Evolutionary conservation across 2,888 invertebrate genomes (phyloP).

Genomic region (Pristionchus mayeri): DNA sequence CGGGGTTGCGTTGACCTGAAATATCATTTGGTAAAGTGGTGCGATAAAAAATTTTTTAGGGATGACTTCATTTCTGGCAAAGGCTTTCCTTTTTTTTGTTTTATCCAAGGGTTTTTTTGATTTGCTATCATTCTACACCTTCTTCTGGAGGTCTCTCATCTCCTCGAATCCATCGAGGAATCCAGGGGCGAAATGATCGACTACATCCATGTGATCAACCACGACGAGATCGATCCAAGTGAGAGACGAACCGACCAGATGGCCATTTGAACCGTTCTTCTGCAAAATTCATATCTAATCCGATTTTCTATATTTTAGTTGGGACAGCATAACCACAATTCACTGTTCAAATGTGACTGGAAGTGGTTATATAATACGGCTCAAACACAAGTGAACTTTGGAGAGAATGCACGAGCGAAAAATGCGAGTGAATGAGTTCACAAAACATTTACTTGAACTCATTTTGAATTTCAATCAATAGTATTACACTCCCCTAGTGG

Average conservation of each 20-base stretch:
- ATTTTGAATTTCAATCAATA: not conserved
- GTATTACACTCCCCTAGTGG: too few species aligned
- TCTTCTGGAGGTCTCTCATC: not conserved
- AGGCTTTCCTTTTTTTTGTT: too few species aligned
- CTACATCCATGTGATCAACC: constrained; percentile 24
- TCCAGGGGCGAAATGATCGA: constrained; percentile 21
- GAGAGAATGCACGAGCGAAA: too few species aligned
- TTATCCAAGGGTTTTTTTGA: too few species aligned
- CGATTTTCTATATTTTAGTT: too few species aligned
- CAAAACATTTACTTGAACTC: not conserved
- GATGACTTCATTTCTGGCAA: too few species aligned
- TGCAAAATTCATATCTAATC: not conserved
- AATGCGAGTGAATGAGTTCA: not conserved
- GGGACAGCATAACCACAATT: too few species aligned
- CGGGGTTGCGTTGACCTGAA: not conserved
- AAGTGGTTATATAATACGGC: too few species aligned
- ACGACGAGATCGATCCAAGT: constrained; percentile 43
- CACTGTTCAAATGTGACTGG: not conserved
- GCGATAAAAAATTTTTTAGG: too few species aligned
- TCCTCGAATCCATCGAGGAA: not conserved
- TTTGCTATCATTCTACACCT: not conserved
- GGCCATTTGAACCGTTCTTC: not conserved
- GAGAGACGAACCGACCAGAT: constrained; percentile 12
- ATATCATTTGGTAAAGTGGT: too few species aligned
- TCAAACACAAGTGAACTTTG: too few species aligned